Evolutionary conservation across 2,888 invertebrate genomes (phyloP).

Genomic region (Electrophaes corylata): DNA sequence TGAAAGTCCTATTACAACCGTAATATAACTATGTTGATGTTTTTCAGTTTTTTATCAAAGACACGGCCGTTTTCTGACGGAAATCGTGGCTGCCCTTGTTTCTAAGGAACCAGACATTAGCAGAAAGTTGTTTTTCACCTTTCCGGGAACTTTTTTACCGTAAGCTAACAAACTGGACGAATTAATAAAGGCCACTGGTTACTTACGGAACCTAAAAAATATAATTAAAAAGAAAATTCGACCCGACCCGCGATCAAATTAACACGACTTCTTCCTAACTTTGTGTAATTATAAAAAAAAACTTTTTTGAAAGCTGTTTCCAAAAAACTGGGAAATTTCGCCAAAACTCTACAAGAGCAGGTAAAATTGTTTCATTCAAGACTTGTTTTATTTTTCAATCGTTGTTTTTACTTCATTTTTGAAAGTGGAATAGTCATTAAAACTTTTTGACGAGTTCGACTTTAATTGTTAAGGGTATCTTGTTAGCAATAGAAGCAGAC

Average conservation of each 20-base stretch:
- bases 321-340: conserved; percentile 45
- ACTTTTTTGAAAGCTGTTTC: conserved; percentile 43
- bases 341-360: conserved; percentile 38
- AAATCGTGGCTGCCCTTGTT: neutral
- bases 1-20: no score
- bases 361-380: conserved; percentile 43
- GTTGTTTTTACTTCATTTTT: conserved; percentile 50
- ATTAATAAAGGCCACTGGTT: conserved; percentile 35
- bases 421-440: conserved; percentile 73
- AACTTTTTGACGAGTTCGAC: conserved; percentile 70
- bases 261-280: conserved; percentile 46
- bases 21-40: neutral
- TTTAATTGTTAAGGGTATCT: conserved; percentile 73
- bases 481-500: conserved; percentile 56
- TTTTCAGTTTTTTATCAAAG: neutral
- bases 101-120: neutral
- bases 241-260: conserved; percentile 46
- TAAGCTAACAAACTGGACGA: conserved; percentile 35
- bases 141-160: conserved; percentile 12
- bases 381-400: conserved; percentile 63
- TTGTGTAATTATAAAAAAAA: conserved; percentile 49
- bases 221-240: conserved; percentile 42
- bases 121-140: conserved; percentile 14
- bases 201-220: conserved; percentile 24
- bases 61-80: neutral